Evolutionary conservation across 2,888 invertebrate genomes (phyloP).

Genomic region (Drosophila dives): DNA sequence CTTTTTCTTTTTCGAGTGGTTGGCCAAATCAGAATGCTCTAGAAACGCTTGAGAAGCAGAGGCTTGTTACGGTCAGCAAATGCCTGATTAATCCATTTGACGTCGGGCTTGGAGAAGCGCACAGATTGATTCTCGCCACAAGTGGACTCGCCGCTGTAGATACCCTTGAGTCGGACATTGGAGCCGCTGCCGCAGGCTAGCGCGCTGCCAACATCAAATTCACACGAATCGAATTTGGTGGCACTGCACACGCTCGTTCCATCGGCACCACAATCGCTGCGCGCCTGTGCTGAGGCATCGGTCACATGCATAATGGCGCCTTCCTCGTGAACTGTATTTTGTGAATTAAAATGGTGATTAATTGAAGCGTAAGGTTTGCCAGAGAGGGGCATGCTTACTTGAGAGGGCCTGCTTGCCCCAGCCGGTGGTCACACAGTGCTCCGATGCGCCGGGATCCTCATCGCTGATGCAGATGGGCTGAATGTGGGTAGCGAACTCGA

Average conservation of each 20-base stretch:
- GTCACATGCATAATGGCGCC: constrained; percentile 91
- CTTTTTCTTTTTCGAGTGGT: not conserved
- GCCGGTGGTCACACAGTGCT: constrained; percentile 91
- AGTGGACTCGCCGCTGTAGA: constrained; percentile 91
- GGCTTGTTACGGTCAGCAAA: constrained; percentile 82
- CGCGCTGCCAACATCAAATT: constrained; percentile 92
- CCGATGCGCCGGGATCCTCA: constrained; percentile 86
- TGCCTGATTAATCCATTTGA: constrained; percentile 86
- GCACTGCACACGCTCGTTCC: constrained; percentile 87
- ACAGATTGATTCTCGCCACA: constrained; percentile 87
- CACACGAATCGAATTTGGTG: constrained; percentile 90
- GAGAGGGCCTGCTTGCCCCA: constrained; percentile 93
- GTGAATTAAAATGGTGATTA: constrained; percentile 38
- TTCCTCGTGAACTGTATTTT: constrained; percentile 88
- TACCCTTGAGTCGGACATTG: constrained; percentile 89
- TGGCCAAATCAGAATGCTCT: constrained; percentile 16
- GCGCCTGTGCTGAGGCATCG: constrained; percentile 88
- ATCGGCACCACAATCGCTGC: constrained; percentile 84
- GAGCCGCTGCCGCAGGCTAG: constrained; percentile 91
- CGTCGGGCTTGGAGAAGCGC: constrained; percentile 87
- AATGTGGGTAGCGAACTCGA: constrained; percentile 89
- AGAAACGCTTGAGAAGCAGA: constrained; percentile 71
- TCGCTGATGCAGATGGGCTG: constrained; percentile 90
- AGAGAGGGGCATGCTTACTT: constrained; percentile 86
- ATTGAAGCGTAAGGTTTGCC: not conserved